Evolutionary conservation across 2,113 vertebrate genomes (phyloP), one percentile per base, ranked within the genome.

Genomic region (Sminthopsis crassicaudata): DNA sequence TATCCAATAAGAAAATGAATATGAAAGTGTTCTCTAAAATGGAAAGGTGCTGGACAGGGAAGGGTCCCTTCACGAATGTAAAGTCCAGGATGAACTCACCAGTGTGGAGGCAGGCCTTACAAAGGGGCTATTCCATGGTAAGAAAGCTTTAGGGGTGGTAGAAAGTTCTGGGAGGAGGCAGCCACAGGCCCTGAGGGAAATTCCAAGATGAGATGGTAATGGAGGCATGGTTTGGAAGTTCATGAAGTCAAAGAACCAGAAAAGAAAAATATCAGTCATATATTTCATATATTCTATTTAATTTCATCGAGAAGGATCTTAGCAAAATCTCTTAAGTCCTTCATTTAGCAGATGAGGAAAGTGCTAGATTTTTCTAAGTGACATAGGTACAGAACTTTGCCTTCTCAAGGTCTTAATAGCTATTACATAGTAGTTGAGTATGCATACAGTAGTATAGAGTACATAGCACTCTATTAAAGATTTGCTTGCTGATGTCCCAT

Each of bases 301-400:
- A n/a, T 91, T 89, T 53, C n/a, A 57, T 1, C 27, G 89, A 76
- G 36, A 76, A 14, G 3, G 27, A 22, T 51, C 3, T n/a, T 84
- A 0, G 1, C 30, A 16, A 27, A 6, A 53, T 9, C 25, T 54
- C 51, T 90, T 54, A 48, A 93, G 93, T 93, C 92, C 42, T 55
- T 94, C 54, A 92, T 9, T 90, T 95, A 96, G 42, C 19, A 60
- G 84, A 14, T 57, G n/a, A 95, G 52, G 60, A 93, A 92, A 95
- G 46, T n/a, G 14, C 36, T n/a, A 19, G 60, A 76, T n/a, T 76
- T n/a, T n/a, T n/a, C 60, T 84, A 90, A 95, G 46, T 46, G 92
- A 23, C 46, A 51, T 42, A 67, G 48, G 26, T 46, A 24, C 76
- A 76, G 93, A 25, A 4, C 11, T 1, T 88, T 67, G 8, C 48